phyloP scores from a whole-genome alignment of 2,888 invertebrate genomes.

The Falcaria lacertinaria region DNA sequence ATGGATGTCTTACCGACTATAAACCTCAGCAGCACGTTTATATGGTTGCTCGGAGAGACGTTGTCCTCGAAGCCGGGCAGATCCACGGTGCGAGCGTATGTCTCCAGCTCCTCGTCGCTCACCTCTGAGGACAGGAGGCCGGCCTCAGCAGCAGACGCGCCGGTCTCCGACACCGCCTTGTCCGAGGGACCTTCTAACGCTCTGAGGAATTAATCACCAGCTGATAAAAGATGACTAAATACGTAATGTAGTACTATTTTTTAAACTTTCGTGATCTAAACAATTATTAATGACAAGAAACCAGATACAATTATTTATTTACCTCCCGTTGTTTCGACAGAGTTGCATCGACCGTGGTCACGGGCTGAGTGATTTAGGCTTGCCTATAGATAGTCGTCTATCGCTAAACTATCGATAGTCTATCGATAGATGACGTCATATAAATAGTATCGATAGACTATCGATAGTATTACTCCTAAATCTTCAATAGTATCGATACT shows the following conservation, averaged over 20 bases:
- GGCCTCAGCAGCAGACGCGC: constrained; percentile 56
- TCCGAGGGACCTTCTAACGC: constrained; percentile 52
- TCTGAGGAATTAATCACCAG: constrained; percentile 24
- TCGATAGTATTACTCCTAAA: too few species aligned
- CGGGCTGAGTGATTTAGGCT: too few species aligned
- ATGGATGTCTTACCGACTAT: constrained; percentile 76
- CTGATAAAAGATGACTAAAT: neutral
- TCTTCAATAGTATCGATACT: too few species aligned
- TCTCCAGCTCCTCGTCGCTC: constrained; percentile 86
- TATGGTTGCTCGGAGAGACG: constrained; percentile 87
- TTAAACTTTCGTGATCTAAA: too few species aligned
- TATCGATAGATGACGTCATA: too few species aligned
- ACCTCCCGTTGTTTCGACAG: too few species aligned
- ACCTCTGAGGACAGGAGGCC: constrained; percentile 81
- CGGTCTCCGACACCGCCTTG: constrained; percentile 50
- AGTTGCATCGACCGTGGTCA: too few species aligned
- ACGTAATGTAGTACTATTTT: neutral
- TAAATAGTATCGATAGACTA: too few species aligned
- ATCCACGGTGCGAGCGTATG: constrained; percentile 87
- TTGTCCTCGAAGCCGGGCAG: constrained; percentile 91
- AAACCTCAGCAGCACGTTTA: constrained; percentile 84
- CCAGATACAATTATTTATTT: too few species aligned
- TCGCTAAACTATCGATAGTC: too few species aligned
- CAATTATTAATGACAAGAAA: too few species aligned
- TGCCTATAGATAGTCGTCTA: too few species aligned